Conservation (phyloP, 2,888 invertebrate species). For the Therioaphis trifolii region DNA sequence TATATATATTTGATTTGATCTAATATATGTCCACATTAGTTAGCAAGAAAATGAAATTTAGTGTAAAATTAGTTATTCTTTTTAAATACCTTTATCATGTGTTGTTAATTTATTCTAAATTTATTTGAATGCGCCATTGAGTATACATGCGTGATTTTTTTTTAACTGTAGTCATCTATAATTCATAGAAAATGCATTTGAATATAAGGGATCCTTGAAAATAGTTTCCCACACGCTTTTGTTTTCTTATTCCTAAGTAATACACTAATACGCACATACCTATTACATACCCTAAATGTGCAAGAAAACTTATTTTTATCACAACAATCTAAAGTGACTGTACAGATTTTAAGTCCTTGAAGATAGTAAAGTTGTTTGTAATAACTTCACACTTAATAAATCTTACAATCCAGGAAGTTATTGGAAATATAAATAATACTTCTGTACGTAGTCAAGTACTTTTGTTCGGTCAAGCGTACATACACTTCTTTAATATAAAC, state of each 20-base stretch:
- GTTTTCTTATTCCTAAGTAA: neutral
- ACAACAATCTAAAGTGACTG: slow-evolving; percentile 1
- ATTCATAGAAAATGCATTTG: neutral
- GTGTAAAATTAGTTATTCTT: too few species aligned
- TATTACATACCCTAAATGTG: neutral
- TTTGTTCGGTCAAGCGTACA: neutral
- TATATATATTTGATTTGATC: too few species aligned
- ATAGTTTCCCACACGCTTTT: neutral
- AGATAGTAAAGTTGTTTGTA: slow-evolving; percentile 33
- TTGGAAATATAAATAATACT: slow-evolving; percentile 25
- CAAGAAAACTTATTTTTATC: neutral
- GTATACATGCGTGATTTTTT: too few species aligned
- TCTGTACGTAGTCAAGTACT: neutral
- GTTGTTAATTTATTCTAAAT: too few species aligned
- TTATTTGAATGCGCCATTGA: too few species aligned
- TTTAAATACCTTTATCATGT: too few species aligned
- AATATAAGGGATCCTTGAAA: slow-evolving; percentile 38
- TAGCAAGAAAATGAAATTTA: too few species aligned
- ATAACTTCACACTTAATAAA: slow-evolving; percentile 39
- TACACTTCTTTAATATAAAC: neutral
- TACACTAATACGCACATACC: neutral
- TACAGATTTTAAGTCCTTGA: slow-evolving; percentile 49
- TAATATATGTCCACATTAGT: too few species aligned
- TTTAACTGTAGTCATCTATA: too few species aligned
- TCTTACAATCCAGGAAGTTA: slow-evolving; percentile 37